These are phyloP conservation scores for Trissonchulus latispiculum DNA, from an alignment of 2,888 invertebrate genomes.

Conservation along the genomic window DNA sequence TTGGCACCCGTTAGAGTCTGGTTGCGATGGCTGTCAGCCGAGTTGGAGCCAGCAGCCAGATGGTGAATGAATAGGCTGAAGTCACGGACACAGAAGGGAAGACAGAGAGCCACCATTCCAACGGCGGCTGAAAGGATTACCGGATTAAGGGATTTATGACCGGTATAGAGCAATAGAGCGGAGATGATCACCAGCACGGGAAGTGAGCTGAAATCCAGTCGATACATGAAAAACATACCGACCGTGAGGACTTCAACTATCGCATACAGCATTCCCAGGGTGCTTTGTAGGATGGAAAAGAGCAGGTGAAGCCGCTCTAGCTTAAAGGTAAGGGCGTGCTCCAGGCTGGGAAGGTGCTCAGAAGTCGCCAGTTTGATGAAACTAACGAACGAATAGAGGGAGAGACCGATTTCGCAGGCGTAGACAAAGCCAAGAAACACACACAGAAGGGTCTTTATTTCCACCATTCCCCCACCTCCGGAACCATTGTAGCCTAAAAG, in stretches of 20 bases:
- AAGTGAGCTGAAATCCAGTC: constrained; percentile 19
- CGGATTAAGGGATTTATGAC: not conserved
- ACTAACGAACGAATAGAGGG: not conserved
- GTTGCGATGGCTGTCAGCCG: not conserved
- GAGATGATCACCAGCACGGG: constrained; percentile 10
- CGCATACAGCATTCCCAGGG: constrained; percentile 4
- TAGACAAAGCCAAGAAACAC: not conserved
- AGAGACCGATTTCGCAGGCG: not conserved
- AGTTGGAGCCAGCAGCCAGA: not conserved
- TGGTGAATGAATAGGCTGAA: constrained; percentile 18
- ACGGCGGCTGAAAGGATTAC: constrained; percentile 10
- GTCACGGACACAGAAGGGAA: not conserved
- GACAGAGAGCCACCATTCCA: not conserved
- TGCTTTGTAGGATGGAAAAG: not conserved
- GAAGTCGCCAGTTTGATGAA: not conserved
- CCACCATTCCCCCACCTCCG: not conserved
- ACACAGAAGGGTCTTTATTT: not conserved
- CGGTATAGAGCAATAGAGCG: constrained; percentile 2
- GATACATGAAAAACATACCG: constrained; percentile 16
- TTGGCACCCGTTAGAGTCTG: not conserved
- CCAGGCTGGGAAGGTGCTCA: not conserved
- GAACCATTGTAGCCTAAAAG: not conserved
- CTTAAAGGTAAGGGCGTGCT: not conserved
- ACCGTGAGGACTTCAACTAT: constrained; percentile 16
- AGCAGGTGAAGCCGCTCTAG: not conserved